Conservation (phyloP, 2,113 vertebrate species). For the Megaleporinus macrocephalus region DNA sequence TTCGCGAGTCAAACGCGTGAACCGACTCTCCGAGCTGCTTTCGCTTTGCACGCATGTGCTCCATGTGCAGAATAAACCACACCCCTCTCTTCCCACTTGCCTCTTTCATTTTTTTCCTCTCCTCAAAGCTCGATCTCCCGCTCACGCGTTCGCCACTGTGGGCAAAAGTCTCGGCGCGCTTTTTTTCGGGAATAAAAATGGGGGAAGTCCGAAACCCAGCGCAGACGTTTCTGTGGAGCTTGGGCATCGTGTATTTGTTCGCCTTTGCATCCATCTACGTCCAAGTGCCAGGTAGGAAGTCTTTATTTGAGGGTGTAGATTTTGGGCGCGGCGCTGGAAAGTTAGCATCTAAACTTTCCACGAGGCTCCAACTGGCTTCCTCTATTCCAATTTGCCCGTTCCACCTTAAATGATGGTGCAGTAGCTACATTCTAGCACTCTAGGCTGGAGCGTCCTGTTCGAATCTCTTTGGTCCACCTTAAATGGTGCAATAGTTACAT, state of each 20-base stretch:
- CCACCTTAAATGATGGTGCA: too few species aligned
- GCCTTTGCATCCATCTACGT: slow-evolving; percentile 83
- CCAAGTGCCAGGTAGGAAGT: slow-evolving; percentile 80
- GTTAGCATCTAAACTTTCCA: too few species aligned
- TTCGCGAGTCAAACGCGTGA: too few species aligned
- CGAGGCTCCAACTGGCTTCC: too few species aligned
- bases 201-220: slow-evolving; percentile 54
- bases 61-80: slow-evolving; percentile 35
- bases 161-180: not conserved
- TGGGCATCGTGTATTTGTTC: slow-evolving; percentile 76
- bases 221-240: slow-evolving; percentile 76
- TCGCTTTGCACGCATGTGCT: slow-evolving; percentile 26
- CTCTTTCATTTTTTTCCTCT: slow-evolving; percentile 27
- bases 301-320: not conserved
- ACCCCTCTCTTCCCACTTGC: slow-evolving; percentile 30
- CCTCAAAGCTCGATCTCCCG: slow-evolving; percentile 11
- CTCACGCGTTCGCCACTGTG: not conserved
- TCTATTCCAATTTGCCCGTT: too few species aligned
- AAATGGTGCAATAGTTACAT: too few species aligned
- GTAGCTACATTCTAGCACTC: too few species aligned
- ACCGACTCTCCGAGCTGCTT: not conserved
- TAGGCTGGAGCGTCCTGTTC: too few species aligned
- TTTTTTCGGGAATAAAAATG: slow-evolving; percentile 42
- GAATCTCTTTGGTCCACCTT: too few species aligned
- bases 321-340: slow-evolving; percentile 46